These are phyloP conservation scores for Sciurus carolinensis DNA, from an alignment of 2,797 vertebrate species.

Conservation along the genomic window DNA sequence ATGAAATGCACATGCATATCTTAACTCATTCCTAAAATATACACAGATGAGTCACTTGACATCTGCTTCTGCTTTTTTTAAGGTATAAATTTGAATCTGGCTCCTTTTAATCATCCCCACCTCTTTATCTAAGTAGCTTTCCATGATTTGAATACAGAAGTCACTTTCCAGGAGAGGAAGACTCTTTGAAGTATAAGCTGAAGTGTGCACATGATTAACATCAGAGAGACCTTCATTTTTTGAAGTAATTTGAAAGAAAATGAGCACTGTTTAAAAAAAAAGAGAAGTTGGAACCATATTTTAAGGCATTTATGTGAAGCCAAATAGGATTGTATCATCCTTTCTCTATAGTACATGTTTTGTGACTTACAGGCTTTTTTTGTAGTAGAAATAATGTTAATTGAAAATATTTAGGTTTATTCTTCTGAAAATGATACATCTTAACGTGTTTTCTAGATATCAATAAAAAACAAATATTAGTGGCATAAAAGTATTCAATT, in stretches of 20 bases:
- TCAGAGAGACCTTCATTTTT: slow-evolving; percentile 85
- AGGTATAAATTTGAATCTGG: slow-evolving; percentile 77
- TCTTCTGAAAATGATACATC: background rate
- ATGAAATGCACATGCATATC: too few species aligned
- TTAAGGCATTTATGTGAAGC: slow-evolving; percentile 77
- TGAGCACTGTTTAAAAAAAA: slow-evolving; percentile 75
- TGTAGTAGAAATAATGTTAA: background rate
- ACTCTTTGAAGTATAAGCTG: slow-evolving; percentile 84
- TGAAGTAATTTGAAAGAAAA: slow-evolving; percentile 87
- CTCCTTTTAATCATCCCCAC: slow-evolving; percentile 88
- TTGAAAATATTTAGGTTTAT: background rate
- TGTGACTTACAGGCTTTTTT: slow-evolving; percentile 7
- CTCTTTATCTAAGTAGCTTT: slow-evolving; percentile 83
- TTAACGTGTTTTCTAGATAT: background rate
- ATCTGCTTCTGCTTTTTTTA: too few species aligned
- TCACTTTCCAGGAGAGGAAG: slow-evolving; percentile 85
- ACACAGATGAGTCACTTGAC: too few species aligned
- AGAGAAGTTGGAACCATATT: slow-evolving; percentile 84
- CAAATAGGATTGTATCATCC: slow-evolving; percentile 44
- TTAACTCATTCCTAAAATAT: too few species aligned
- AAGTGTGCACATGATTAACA: slow-evolving; percentile 83
- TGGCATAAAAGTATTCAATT: background rate
- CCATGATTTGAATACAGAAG: slow-evolving; percentile 88
- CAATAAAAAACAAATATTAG: slow-evolving; percentile 33
- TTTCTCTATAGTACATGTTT: background rate